Percentiles rank a stretch among this genome's conserved stretches.
Evolutionary conservation across 2,888 invertebrate genomes (phyloP).

Genomic region (Lymantria dispar): DNA sequence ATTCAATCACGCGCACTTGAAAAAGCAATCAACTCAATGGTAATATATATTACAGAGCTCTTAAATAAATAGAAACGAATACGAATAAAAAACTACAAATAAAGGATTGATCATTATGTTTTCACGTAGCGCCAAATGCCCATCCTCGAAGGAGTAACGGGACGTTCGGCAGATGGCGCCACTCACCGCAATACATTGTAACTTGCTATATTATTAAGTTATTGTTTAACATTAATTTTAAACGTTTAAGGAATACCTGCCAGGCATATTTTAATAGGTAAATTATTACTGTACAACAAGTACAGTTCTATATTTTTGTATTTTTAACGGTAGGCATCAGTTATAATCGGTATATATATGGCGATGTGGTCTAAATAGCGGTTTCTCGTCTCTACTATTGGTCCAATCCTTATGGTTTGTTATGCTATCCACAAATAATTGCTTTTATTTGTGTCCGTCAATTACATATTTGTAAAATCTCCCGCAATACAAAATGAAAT

Average conservation of each 20-base stretch:
- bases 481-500: no score
- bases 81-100: conserved; percentile 9
- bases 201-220: conserved; percentile 8
- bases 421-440: no score
- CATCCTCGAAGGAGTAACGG: conserved; percentile 46
- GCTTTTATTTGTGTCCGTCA: no score
- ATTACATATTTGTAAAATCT: no score
- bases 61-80: not conserved
- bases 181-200: conserved; percentile 15
- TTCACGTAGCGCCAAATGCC: conserved; percentile 19
- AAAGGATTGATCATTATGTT: conserved; percentile 23
- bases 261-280: no score
- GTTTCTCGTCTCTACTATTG: no score
- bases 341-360: no score
- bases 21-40: not conserved
- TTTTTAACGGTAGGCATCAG: no score
- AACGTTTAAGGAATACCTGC: not conserved
- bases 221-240: conserved; percentile 1
- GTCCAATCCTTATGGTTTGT: no score
- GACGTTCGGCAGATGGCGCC: conserved; percentile 33
- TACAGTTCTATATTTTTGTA: no score
- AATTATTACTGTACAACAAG: no score
- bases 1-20: not conserved
- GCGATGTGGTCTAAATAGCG: no score
- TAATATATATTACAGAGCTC: not conserved